phyloP scores from a whole-genome alignment of 2,888 invertebrate species.

The Anaspis maculata region DNA sequence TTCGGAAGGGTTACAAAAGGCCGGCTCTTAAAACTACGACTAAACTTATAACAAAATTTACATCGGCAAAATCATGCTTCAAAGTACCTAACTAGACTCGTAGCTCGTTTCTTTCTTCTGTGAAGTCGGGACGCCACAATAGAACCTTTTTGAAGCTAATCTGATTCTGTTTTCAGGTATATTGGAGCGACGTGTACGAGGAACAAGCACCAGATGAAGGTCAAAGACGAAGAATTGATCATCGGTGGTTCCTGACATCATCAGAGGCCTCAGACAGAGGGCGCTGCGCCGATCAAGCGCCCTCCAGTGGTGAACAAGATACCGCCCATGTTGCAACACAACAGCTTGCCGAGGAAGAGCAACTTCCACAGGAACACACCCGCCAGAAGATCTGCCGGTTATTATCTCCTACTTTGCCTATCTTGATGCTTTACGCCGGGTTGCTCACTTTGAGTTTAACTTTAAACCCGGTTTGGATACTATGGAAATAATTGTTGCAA shows the following conservation, averaged over 20 bases:
- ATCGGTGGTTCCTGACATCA: constrained; percentile 46
- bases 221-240: constrained; percentile 45
- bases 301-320: constrained; percentile 34
- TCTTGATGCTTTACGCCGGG: neutral
- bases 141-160: too few relatives aligned
- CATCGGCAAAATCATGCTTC: too few relatives aligned
- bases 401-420: constrained; percentile 1
- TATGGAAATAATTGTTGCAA: too few relatives aligned
- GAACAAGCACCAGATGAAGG: constrained; percentile 28
- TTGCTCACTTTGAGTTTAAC: too few relatives aligned
- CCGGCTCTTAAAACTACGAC: too few relatives aligned
- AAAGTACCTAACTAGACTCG: too few relatives aligned
- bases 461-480: too few relatives aligned
- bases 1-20: too few relatives aligned
- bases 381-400: constrained; percentile 51
- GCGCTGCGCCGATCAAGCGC: constrained; percentile 41
- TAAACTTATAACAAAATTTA: too few relatives aligned
- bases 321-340: constrained; percentile 41
- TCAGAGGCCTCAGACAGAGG: constrained; percentile 43
- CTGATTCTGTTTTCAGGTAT: too few relatives aligned
- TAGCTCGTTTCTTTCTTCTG: too few relatives aligned
- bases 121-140: too few relatives aligned
- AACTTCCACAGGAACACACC: constrained; percentile 60
- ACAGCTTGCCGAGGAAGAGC: constrained; percentile 47
- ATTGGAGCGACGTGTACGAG: constrained; percentile 38